Evolutionary conservation across 2,888 invertebrate genomes (phyloP).

Genomic region (Asteroscopus sphinx): DNA sequence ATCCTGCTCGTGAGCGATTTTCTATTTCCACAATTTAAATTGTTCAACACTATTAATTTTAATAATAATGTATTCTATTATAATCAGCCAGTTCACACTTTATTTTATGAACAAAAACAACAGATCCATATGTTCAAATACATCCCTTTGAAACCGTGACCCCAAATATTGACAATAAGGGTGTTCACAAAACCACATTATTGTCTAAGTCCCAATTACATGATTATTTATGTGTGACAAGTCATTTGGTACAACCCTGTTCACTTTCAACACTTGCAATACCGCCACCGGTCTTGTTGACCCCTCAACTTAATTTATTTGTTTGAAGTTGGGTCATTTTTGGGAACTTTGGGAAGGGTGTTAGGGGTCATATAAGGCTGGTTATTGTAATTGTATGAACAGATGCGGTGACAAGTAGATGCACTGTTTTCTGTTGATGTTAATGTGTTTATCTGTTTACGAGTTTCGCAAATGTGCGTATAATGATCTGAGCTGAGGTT

Average conservation of each 20-base stretch:
- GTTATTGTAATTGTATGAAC: slow-evolving; percentile 54
- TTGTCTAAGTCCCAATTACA: slow-evolving; percentile 82
- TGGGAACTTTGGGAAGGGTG: slow-evolving; percentile 1
- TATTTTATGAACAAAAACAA: slow-evolving; percentile 5
- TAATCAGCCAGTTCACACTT: background rate
- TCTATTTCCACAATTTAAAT: too few relatives aligned
- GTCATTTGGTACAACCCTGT: slow-evolving; percentile 62
- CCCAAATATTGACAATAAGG: slow-evolving; percentile 57
- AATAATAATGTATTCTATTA: background rate
- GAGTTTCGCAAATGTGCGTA: slow-evolving; percentile 77
- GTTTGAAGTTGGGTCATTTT: slow-evolving; percentile 16
- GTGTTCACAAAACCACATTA: slow-evolving; percentile 69
- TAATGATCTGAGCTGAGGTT: slow-evolving; percentile 64
- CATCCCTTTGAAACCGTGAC: slow-evolving; percentile 49
- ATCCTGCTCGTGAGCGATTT: too few relatives aligned
- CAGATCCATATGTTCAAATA: slow-evolving; percentile 53
- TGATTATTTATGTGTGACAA: slow-evolving; percentile 86
- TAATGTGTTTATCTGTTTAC: slow-evolving; percentile 70
- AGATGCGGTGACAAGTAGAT: slow-evolving; percentile 74
- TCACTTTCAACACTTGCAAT: slow-evolving; percentile 65
- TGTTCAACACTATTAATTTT: too few relatives aligned
- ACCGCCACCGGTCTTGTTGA: slow-evolving; percentile 52
- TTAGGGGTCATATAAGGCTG: slow-evolving; percentile 52
- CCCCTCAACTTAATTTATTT: slow-evolving; percentile 35
- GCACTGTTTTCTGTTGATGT: slow-evolving; percentile 65